phyloP scores from a whole-genome alignment of 1,140 invertebrate species.

The Radopholus similis region DNA sequence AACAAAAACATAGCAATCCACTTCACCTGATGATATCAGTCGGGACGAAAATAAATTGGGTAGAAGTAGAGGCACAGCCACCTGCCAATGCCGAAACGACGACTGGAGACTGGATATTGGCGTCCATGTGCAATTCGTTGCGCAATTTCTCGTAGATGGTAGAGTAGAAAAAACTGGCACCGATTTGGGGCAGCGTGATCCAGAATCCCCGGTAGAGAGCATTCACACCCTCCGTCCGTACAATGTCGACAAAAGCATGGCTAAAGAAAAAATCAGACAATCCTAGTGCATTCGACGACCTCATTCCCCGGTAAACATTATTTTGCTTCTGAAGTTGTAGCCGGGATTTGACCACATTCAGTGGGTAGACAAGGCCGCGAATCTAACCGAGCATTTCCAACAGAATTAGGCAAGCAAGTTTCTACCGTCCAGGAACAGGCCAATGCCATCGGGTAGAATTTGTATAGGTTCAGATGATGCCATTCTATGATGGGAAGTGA shows the following conservation, averaged over 20 bases:
- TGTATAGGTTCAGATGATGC: constrained; percentile 93
- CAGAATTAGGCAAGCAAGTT: no score
- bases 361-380: constrained; percentile 82
- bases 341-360: constrained; percentile 92
- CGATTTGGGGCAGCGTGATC: constrained; percentile 59
- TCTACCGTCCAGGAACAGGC: constrained; percentile 78
- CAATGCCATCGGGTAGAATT: constrained; percentile 83
- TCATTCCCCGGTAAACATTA: constrained; percentile 50
- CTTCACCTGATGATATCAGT: constrained; percentile 34
- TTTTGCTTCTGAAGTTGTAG: constrained; percentile 70
- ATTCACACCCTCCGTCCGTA: constrained; percentile 75
- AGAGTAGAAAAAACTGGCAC: constrained; percentile 72
- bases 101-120: constrained; percentile 40
- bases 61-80: constrained; percentile 22
- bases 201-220: constrained; percentile 74
- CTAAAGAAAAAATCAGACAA: constrained; percentile 71
- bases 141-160: constrained; percentile 88
- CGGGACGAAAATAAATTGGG: constrained; percentile 49
- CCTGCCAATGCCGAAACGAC: constrained; percentile 62
- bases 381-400: no score
- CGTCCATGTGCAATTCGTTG: constrained; percentile 68
- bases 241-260: constrained; percentile 86
- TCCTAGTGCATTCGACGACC: constrained; percentile 69
- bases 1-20: neutral
- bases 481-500: constrained; percentile 76